Percentiles rank a stretch among this genome's conserved stretches.
These are phyloP conservation scores for Actinopyga echinites DNA, from an alignment of 53 echinoderm and acorn worm genomes.

Conservation along the genomic window DNA sequence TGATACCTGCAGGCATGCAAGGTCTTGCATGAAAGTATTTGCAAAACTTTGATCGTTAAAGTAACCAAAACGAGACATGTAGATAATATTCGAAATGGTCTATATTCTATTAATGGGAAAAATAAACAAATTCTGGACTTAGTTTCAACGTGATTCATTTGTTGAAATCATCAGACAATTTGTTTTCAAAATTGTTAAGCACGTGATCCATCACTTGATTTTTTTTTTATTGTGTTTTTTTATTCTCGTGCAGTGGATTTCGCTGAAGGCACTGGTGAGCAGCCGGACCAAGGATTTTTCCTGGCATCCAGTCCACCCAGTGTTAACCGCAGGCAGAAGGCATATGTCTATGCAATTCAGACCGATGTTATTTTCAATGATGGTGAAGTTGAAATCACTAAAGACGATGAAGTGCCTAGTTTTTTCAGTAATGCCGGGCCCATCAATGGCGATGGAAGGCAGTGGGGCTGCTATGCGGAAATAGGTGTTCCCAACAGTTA, in stretches of 20 bases:
- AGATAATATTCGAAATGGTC: too few relatives aligned
- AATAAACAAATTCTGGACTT: too few relatives aligned
- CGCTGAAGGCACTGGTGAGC: background rate
- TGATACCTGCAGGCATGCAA: too few relatives aligned
- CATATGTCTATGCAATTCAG: background rate
- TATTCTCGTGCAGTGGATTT: background rate
- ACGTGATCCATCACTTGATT: too few relatives aligned
- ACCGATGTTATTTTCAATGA: background rate
- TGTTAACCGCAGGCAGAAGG: background rate
- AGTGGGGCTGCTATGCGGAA: background rate
- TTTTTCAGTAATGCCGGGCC: background rate
- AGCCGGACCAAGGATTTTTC: slow-evolving; percentile 19
- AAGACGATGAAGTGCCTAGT: background rate
- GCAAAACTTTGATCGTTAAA: too few relatives aligned
- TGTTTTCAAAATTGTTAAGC: too few relatives aligned
- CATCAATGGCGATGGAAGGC: background rate
- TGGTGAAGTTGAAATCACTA: background rate
- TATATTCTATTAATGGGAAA: too few relatives aligned
- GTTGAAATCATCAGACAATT: too few relatives aligned
- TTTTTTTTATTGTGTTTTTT: too few relatives aligned
- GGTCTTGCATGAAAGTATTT: too few relatives aligned
- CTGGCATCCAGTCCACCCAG: background rate
- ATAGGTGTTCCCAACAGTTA: background rate
- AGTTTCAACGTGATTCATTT: too few relatives aligned
- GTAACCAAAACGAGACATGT: too few relatives aligned